These are phyloP conservation scores for Dasypolia templi DNA, from an alignment of 2,888 invertebrate species.

Conservation along the genomic window DNA sequence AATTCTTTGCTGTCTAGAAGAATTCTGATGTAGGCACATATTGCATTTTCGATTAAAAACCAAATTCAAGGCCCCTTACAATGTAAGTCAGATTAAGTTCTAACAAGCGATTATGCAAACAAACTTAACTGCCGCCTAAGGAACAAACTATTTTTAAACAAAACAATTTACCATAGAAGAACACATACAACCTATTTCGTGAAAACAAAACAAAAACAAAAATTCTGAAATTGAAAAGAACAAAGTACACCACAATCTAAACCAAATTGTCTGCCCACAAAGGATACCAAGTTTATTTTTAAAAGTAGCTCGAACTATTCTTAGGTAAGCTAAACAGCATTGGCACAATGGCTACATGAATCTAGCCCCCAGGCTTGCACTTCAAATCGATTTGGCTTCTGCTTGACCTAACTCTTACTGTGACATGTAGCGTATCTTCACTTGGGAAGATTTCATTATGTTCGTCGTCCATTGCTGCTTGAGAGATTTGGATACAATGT, in stretches of 20 bases:
- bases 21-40: not conserved
- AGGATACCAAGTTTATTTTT: constrained; percentile 73
- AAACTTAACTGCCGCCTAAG: not conserved
- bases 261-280: constrained; percentile 72
- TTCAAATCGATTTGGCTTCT: constrained; percentile 81
- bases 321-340: constrained; percentile 75
- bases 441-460: not conserved
- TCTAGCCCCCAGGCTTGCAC: constrained; percentile 72
- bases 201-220: constrained; percentile 43
- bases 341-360: constrained; percentile 73
- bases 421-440: constrained; percentile 12
- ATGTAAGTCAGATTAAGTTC: not conserved
- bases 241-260: constrained; percentile 62
- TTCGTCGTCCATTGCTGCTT: constrained; percentile 56
- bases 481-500: too few relatives aligned
- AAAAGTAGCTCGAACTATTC: constrained; percentile 74
- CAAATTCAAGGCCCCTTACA: not conserved
- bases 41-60: not conserved
- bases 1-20: not conserved
- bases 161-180: constrained; percentile 25
- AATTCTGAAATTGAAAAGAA: constrained; percentile 59
- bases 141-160: not conserved
- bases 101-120: not conserved
- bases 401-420: constrained; percentile 71
- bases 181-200: constrained; percentile 13